phyloP scores from a whole-genome alignment of 2,888 invertebrate genomes.

The Pegoplata infirma region DNA sequence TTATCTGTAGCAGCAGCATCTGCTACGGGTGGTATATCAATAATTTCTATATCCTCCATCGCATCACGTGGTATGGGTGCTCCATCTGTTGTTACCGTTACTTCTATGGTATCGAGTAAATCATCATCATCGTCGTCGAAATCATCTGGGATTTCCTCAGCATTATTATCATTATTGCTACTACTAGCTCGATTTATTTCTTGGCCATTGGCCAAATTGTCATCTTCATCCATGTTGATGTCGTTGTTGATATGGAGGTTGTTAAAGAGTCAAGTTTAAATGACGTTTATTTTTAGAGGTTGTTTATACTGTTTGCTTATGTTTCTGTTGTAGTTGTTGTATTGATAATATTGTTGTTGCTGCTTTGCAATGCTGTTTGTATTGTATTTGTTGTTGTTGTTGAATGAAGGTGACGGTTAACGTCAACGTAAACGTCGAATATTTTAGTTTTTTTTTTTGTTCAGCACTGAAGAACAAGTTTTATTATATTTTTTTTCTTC shows the following conservation, averaged over 20 bases:
- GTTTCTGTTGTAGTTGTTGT: slow-evolving; percentile 14
- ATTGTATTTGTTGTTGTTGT: slow-evolving; percentile 21
- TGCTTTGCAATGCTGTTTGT: slow-evolving; percentile 26
- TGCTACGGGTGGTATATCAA: slow-evolving; percentile 23
- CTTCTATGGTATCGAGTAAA: slow-evolving; percentile 55
- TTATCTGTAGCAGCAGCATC: not conserved
- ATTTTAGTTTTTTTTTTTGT: slow-evolving; percentile 20
- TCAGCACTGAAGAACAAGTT: slow-evolving; percentile 49
- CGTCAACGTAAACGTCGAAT: slow-evolving; percentile 33
- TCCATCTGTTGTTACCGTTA: slow-evolving; percentile 51
- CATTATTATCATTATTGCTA: slow-evolving; percentile 67
- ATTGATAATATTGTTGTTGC: slow-evolving; percentile 37
- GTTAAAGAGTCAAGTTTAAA: slow-evolving; percentile 20
- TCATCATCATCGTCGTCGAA: slow-evolving; percentile 52
- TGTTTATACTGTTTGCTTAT: not conserved
- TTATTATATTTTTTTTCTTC: not conserved
- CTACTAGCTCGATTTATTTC: slow-evolving; percentile 65
- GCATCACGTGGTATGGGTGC: slow-evolving; percentile 45
- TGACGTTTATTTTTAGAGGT: slow-evolving; percentile 21
- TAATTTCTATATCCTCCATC: slow-evolving; percentile 43
- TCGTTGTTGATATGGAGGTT: slow-evolving; percentile 60
- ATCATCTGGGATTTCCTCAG: slow-evolving; percentile 16
- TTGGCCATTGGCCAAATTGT: slow-evolving; percentile 69
- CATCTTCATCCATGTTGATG: slow-evolving; percentile 73
- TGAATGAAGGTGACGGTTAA: slow-evolving; percentile 58